Conservation (phyloP, 2,113 vertebrate species). For the Tympanuchus pallidicinctus region DNA sequence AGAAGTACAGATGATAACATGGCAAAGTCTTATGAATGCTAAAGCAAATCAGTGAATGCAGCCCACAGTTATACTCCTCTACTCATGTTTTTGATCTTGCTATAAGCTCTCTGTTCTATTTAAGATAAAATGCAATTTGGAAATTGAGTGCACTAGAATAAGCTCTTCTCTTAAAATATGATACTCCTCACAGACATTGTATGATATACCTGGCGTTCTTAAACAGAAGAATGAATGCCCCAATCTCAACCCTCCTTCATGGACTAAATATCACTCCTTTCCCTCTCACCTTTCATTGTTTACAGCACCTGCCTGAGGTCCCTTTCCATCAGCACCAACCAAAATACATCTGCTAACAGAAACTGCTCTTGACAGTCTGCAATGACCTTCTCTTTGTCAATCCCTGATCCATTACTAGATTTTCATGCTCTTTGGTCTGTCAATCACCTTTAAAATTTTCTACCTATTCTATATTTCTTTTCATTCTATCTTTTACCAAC, state of each 20-base stretch:
- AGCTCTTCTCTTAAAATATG: neutral
- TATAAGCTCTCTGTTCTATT: neutral
- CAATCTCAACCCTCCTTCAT: neutral
- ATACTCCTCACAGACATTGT: rapidly evolving
- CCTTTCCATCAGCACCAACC: neutral
- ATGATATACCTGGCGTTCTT: neutral
- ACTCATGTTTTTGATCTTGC: neutral
- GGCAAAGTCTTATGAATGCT: neutral
- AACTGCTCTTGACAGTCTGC: neutral
- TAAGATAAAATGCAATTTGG: neutral
- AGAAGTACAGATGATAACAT: rapidly evolving
- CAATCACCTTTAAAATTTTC: neutral
- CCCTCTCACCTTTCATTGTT: neutral
- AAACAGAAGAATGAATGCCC: neutral
- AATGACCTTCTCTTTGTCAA: neutral
- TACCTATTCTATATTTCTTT: neutral
- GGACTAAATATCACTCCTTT: neutral
- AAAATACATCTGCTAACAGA: neutral
- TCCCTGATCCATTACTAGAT: neutral
- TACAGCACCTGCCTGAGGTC: neutral
- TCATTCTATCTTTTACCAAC: neutral
- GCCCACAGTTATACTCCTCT: neutral
- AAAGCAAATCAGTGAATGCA: neutral
- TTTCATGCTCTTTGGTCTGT: neutral
- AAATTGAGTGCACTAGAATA: neutral